Percentiles rank a stretch among this genome's conserved stretches.
phyloP scores from a whole-genome alignment of 1,140 invertebrate genomes.

The Bombyx mandarina region DNA sequence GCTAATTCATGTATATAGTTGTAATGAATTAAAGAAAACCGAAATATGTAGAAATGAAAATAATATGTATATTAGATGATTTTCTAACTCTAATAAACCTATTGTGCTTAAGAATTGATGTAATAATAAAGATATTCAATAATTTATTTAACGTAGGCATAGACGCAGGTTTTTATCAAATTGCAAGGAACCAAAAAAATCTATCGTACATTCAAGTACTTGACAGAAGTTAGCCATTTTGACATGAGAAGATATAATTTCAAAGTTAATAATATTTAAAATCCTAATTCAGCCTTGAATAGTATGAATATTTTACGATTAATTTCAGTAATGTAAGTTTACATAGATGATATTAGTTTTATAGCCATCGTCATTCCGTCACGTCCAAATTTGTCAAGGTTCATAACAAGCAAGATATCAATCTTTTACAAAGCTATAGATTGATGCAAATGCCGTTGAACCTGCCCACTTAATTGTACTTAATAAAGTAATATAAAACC shows the following conservation, averaged over 20 bases:
- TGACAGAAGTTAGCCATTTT: background rate
- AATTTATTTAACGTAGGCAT: constrained; percentile 17
- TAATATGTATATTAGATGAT: constrained; percentile 4
- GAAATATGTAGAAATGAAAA: background rate
- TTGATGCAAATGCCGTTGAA: no score
- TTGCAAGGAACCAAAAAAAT: background rate
- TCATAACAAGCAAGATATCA: no score
- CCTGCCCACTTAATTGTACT: no score
- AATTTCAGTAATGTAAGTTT: no score
- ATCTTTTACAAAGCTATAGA: no score
- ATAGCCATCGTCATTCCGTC: no score
- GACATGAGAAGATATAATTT: background rate
- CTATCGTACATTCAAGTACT: background rate
- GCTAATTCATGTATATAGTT: constrained; percentile 24
- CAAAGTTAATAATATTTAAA: background rate
- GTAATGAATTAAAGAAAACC: constrained; percentile 13
- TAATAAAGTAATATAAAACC: no score
- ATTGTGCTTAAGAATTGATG: background rate
- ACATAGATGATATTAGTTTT: no score
- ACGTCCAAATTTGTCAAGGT: no score
- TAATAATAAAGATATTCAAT: constrained; percentile 14
- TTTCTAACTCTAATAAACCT: background rate
- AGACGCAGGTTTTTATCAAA: background rate
- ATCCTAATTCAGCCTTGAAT: constrained; percentile 34
- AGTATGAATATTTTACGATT: no score